Conservation (phyloP, 37 sponge, comb jelly and placozoan genomes). For the Cliona cf. orientalis region DNA sequence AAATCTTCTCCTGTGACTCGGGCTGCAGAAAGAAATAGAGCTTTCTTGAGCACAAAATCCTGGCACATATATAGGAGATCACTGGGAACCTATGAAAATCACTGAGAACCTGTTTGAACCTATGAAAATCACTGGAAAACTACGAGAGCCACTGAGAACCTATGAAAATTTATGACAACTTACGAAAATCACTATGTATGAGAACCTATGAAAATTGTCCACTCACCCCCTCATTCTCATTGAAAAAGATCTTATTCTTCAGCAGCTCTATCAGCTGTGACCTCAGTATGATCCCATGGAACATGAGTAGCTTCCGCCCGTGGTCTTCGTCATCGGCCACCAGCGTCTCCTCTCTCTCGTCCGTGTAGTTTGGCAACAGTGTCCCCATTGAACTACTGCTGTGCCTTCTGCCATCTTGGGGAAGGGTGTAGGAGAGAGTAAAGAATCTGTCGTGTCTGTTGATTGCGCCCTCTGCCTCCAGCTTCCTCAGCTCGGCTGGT, state of each 20-base stretch:
- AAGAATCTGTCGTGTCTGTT: too few species aligned
- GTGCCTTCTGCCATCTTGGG: too few species aligned
- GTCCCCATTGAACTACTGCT: not conserved
- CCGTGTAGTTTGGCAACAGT: not conserved
- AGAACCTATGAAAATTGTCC: not conserved
- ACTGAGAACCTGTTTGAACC: not conserved
- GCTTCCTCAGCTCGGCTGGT: too few species aligned
- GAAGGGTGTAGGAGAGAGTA: too few species aligned
- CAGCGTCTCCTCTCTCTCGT: constrained; percentile 8
- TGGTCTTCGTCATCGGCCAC: too few species aligned
- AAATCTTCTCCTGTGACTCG: constrained; percentile 34
- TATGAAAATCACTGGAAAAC: not conserved
- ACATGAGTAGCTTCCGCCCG: constrained; percentile 52
- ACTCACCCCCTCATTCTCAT: constrained; percentile 39
- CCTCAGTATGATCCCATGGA: constrained; percentile 87
- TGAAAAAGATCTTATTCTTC: constrained; percentile 66
- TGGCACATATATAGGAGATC: not conserved
- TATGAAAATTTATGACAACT: too few species aligned
- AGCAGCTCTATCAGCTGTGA: constrained; percentile 89
- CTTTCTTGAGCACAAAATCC: not conserved
- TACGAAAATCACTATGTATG: too few species aligned
- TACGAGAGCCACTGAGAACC: not conserved
- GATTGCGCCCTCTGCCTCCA: not conserved
- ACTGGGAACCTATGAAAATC: not conserved
- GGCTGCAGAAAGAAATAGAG: constrained; percentile 20